Conservation (phyloP, 2,888 invertebrate species). For the Apodemia mormo region DNA sequence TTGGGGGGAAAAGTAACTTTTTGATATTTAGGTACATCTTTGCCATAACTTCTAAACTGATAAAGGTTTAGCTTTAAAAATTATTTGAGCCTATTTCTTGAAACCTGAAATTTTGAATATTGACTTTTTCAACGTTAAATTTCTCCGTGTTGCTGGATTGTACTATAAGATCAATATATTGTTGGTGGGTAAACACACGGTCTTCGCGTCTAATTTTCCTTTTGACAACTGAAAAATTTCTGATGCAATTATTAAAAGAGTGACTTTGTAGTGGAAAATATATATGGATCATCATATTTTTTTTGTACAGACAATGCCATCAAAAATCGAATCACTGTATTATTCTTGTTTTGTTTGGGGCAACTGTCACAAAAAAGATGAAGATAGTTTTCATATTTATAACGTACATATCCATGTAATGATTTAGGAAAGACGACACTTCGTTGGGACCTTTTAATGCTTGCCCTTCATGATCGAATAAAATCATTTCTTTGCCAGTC, state of each 20-base stretch:
- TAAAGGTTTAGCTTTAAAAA: conserved; percentile 28
- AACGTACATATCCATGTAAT: conserved; percentile 18
- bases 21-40: conserved; percentile 25
- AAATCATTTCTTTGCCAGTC: conserved; percentile 16
- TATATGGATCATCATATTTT: conserved; percentile 21
- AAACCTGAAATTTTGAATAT: conserved; percentile 24
- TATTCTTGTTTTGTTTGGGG: conserved; percentile 24
- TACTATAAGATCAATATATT: conserved; percentile 27
- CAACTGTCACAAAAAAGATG: conserved; percentile 25
- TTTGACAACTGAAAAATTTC: conserved; percentile 26
- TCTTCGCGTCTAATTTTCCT: conserved; percentile 22
- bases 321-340: conserved; percentile 23
- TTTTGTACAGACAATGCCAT: conserved; percentile 22
- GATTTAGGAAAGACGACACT: conserved; percentile 19
- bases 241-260: conserved; percentile 26
- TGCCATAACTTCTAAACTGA: conserved; percentile 28
- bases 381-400: conserved; percentile 18
- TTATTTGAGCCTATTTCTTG: conserved; percentile 28
- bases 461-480: conserved; percentile 14
- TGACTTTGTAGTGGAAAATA: conserved; percentile 24
- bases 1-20: conserved; percentile 22
- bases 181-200: conserved; percentile 23
- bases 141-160: conserved; percentile 25
- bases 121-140: conserved; percentile 25
- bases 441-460: conserved; percentile 16